phyloP scores from a whole-genome alignment of 2,888 invertebrate species.

The Dromius quadrimaculatus region DNA sequence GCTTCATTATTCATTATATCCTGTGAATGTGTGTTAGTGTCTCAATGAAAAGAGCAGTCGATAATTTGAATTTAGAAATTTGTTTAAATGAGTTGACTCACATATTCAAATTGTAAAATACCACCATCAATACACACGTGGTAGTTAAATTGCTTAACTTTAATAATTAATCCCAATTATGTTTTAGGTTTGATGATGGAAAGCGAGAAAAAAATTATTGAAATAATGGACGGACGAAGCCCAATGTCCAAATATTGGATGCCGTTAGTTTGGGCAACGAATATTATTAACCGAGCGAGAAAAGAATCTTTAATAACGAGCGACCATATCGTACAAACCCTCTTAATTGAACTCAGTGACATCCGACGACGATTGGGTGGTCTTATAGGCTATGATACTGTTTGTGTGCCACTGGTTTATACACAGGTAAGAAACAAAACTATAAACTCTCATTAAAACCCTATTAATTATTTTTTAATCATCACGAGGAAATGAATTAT shows the following conservation, averaged over 20 bases:
- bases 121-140: too few relatives aligned
- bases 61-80: too few relatives aligned
- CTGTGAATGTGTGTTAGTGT: conserved; percentile 7
- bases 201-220: conserved; percentile 91
- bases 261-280: conserved; percentile 93
- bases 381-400: conserved; percentile 90
- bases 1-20: conserved; percentile 22
- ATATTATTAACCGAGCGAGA: conserved; percentile 88
- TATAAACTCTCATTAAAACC: conserved; percentile 12
- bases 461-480: background rate
- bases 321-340: conserved; percentile 93
- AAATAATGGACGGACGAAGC: conserved; percentile 89
- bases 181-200: conserved; percentile 87
- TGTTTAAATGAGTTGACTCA: background rate
- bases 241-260: conserved; percentile 95
- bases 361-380: conserved; percentile 86
- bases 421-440: conserved; percentile 78
- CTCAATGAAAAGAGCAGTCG: too few relatives aligned
- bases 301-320: conserved; percentile 87
- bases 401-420: conserved; percentile 92
- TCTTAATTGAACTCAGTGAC: conserved; percentile 89
- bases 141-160: too few relatives aligned
- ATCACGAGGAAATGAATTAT: background rate
- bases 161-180: too few relatives aligned
- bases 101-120: too few relatives aligned